Conservation (phyloP, 2,888 invertebrate genomes). For the Aphodius sticticus region DNA sequence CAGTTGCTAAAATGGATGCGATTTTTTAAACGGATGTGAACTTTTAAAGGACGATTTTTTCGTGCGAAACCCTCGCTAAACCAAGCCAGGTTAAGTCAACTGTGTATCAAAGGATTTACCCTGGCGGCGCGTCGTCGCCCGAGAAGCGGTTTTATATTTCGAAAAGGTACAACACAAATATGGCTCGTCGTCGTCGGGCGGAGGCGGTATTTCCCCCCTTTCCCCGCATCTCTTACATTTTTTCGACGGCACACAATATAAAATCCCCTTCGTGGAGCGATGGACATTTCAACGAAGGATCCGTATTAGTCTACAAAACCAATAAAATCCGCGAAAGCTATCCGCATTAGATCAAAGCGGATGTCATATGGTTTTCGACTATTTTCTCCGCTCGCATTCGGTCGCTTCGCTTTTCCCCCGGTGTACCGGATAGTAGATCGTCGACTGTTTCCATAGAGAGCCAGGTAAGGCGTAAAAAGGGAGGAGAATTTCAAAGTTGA, state of each 20-base stretch:
- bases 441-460: background rate
- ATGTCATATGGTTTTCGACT: background rate
- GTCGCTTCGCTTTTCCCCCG: background rate
- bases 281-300: background rate
- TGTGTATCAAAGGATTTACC: constrained; percentile 4
- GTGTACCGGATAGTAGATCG: too few relatives aligned
- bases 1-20: background rate
- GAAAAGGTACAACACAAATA: background rate
- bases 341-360: background rate
- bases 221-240: background rate
- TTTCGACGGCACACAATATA: background rate
- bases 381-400: background rate
- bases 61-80: background rate
- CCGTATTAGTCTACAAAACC: background rate
- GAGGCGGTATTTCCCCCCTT: background rate
- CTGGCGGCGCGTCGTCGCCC: background rate
- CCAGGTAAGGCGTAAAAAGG: background rate
- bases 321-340: background rate
- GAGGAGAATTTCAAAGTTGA: background rate
- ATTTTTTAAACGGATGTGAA: background rate
- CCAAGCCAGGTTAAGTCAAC: background rate
- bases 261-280: background rate
- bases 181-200: background rate
- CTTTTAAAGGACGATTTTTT: background rate
- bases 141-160: background rate